A percentile compares a stretch with the other conserved stretches of the same genome.
Conservation (phyloP, 2,797 vertebrate species). For the Enteromius viviparus region DNA sequence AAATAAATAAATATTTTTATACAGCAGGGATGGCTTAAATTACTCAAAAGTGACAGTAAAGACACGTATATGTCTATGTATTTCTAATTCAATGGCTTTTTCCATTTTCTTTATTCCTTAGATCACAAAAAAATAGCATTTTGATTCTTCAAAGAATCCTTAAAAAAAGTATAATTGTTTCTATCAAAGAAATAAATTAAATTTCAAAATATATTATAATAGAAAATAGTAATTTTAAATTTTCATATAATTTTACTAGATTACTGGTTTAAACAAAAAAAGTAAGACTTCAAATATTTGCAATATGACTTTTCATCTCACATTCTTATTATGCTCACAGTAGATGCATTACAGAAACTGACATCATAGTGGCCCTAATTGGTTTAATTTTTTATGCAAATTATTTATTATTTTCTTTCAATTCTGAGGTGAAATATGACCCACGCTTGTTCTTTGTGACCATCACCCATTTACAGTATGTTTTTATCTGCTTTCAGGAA, state of each 20-base stretch:
- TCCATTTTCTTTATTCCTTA: neutral
- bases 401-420: neutral
- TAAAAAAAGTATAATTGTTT: neutral
- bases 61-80: neutral
- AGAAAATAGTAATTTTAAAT: neutral
- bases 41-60: too few species aligned
- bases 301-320: neutral
- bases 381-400: neutral
- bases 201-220: neutral
- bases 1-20: neutral
- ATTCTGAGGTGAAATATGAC: slow-evolving; percentile 11
- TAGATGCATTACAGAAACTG: neutral
- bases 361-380: neutral
- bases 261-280: too few species aligned
- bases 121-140: neutral
- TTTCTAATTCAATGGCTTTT: neutral
- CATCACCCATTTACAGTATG: neutral
- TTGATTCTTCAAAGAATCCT: neutral
- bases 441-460: neutral
- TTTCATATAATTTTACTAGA: too few species aligned
- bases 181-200: neutral
- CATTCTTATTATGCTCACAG: neutral
- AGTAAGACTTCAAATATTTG: too few species aligned
- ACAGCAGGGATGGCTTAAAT: neutral
- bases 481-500: slow-evolving; percentile 76